Evolutionary conservation across 2,113 vertebrate species (phyloP).

Genomic region (Leucopsar rothschildi): DNA sequence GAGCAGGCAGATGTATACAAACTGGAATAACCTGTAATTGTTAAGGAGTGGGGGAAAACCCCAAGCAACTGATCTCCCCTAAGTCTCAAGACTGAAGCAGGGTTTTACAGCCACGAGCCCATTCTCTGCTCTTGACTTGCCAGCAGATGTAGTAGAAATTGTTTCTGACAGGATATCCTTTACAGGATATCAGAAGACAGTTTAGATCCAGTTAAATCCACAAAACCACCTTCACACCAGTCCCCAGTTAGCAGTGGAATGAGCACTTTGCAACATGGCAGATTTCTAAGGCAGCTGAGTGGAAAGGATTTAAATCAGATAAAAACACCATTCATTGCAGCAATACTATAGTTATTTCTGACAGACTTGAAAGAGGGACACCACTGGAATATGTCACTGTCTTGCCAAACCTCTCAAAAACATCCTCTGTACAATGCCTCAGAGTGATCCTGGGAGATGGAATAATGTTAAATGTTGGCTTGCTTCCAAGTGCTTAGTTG

Average conservation of each 20-base stretch:
- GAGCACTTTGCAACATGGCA: not conserved
- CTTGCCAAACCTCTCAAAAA: conserved; percentile 1
- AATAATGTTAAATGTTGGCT: not conserved
- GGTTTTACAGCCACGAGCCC: not conserved
- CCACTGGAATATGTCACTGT: not conserved
- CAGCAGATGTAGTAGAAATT: not conserved
- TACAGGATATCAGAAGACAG: not conserved
- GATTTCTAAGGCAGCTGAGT: not conserved
- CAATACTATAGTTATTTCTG: not conserved
- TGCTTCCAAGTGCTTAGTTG: not conserved
- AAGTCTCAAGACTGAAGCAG: not conserved
- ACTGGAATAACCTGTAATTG: not conserved
- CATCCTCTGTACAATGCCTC: not conserved
- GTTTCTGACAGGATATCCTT: not conserved
- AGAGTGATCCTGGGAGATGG: not conserved
- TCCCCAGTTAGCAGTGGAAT: not conserved
- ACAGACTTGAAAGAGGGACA: not conserved
- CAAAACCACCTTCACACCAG: not conserved
- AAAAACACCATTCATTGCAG: not conserved
- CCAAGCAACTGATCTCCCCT: not conserved
- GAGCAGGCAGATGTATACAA: not conserved
- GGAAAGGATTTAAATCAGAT: not conserved
- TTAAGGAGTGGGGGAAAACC: not conserved
- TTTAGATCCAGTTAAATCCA: not conserved
- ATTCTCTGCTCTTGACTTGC: not conserved